Conservation (phyloP, 2,797 vertebrate species). For the Neoniphon sammara region DNA sequence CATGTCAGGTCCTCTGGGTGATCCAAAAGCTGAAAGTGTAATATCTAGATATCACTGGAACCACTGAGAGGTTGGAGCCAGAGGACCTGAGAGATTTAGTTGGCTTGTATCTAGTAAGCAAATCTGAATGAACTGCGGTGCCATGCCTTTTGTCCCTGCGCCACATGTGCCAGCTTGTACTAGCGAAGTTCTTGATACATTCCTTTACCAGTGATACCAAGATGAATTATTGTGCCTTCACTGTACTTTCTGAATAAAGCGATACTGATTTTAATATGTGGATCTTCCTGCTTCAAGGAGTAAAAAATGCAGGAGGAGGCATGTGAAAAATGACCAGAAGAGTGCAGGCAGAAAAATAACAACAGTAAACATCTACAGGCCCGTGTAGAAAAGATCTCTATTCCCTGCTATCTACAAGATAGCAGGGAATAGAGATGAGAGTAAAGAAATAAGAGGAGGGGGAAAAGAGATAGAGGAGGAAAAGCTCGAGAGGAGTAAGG, state of each 20-base stretch:
- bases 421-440: slow-evolving; percentile 24
- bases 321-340: slow-evolving; percentile 4
- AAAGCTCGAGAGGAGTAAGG: slow-evolving; percentile 38
- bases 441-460: slow-evolving; percentile 22
- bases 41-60: too few relatives aligned
- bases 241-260: neutral
- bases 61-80: too few relatives aligned
- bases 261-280: too few relatives aligned
- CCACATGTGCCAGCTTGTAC: too few relatives aligned
- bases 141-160: too few relatives aligned
- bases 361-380: slow-evolving; percentile 22
- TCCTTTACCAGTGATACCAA: neutral
- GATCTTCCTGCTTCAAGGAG: too few relatives aligned
- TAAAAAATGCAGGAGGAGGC: neutral
- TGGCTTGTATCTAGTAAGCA: too few relatives aligned
- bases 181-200: neutral
- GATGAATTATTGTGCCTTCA: neutral
- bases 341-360: slow-evolving; percentile 9
- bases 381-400: neutral
- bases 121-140: too few relatives aligned
- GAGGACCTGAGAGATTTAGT: too few relatives aligned
- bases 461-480: slow-evolving; percentile 20
- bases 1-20: too few relatives aligned
- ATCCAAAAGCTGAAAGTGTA: too few relatives aligned
- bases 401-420: slow-evolving; percentile 1